phyloP scores from a whole-genome alignment of 2,113 vertebrate species.

The Tragelaphus buxtoni region DNA sequence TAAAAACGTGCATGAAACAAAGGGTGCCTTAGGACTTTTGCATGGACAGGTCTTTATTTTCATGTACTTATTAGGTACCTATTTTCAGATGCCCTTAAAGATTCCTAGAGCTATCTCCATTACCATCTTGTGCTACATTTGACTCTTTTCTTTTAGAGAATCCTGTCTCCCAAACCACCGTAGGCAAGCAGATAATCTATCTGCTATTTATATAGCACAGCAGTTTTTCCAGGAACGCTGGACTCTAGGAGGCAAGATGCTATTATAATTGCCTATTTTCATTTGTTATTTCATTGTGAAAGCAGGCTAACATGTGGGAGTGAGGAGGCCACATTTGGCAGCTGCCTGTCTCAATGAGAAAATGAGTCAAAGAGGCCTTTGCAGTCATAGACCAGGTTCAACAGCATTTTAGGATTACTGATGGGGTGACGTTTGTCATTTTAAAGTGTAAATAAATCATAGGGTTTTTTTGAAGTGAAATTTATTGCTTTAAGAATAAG shows the following conservation, averaged over 20 bases:
- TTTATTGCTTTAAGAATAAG: slow-evolving; percentile 19
- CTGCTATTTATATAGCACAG: slow-evolving; percentile 26
- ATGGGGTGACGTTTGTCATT: neutral
- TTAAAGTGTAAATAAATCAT: neutral
- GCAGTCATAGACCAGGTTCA: neutral
- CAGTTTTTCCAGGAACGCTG: slow-evolving; percentile 24
- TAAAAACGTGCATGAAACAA: neutral
- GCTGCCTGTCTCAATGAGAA: neutral
- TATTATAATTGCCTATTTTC: slow-evolving; percentile 38
- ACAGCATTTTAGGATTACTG: neutral
- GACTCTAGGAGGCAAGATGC: neutral
- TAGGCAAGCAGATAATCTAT: slow-evolving; percentile 33
- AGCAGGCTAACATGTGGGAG: neutral
- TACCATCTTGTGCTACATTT: neutral
- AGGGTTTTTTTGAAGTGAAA: slow-evolving; percentile 5
- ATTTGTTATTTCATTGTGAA: slow-evolving; percentile 27
- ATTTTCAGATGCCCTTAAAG: neutral
- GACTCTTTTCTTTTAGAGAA: slow-evolving; percentile 16
- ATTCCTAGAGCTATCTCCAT: neutral
- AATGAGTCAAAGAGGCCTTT: slow-evolving; percentile 6
- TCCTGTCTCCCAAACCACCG: neutral
- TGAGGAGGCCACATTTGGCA: neutral
- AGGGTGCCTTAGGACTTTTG: neutral
- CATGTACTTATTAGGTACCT: neutral
- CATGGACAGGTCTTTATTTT: neutral